Conservation (phyloP, 1,140 invertebrate species). For the Rhynchophorus ferrugineus region DNA sequence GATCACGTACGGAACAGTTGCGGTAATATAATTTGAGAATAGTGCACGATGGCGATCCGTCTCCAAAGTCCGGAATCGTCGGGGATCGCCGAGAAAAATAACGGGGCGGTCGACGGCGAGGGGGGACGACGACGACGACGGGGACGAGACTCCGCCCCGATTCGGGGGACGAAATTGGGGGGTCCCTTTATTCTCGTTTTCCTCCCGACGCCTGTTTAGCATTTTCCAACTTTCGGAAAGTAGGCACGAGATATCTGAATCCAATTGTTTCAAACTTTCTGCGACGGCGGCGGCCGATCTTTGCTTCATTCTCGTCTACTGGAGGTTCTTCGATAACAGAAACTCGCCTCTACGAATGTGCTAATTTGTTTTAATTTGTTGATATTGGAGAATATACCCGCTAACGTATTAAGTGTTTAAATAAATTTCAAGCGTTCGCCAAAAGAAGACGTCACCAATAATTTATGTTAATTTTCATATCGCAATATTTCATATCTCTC, state of each 20-base stretch:
- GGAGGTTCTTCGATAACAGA: too few species aligned
- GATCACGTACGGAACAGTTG: constrained; percentile 38
- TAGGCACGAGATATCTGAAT: constrained; percentile 6
- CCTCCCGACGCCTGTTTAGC: constrained; percentile 16
- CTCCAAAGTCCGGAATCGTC: constrained; percentile 29
- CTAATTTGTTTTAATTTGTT: too few species aligned
- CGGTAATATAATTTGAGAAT: constrained; percentile 41
- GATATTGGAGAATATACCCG: too few species aligned
- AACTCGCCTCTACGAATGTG: too few species aligned
- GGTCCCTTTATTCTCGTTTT: constrained; percentile 16
- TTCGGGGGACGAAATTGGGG: constrained; percentile 11
- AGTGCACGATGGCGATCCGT: constrained; percentile 40
- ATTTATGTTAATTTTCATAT: too few species aligned
- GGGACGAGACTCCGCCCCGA: constrained; percentile 16
- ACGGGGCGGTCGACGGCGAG: constrained; percentile 7
- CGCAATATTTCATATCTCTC: too few species aligned
- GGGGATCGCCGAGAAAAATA: constrained; percentile 26
- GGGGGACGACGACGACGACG: too few species aligned
- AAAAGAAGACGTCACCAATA: too few species aligned
- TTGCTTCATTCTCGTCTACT: too few species aligned
- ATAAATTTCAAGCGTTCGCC: too few species aligned
- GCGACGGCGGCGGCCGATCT: too few species aligned
- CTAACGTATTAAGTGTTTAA: too few species aligned
- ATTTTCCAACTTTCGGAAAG: constrained; percentile 5
- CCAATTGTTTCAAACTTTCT: constrained; percentile 12